Conservation (phyloP, 1,140 invertebrate genomes). For the Diabrotica undecimpunctata region DNA sequence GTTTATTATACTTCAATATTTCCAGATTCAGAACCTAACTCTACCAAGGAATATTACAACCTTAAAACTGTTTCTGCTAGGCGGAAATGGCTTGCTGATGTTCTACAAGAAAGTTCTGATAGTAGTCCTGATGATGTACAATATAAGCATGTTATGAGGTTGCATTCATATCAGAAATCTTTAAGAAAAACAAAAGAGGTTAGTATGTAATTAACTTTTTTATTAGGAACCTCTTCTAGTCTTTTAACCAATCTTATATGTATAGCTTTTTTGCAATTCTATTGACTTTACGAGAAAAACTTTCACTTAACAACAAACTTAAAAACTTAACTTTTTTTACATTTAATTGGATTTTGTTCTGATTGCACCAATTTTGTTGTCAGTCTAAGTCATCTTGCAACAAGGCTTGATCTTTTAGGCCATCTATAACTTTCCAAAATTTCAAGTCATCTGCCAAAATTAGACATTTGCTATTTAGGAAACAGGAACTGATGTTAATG, state of each 20-base stretch:
- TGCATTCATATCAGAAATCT: conserved; percentile 36
- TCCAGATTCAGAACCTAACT: conserved; percentile 33
- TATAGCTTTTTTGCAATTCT: conserved; percentile 3
- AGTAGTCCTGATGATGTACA: conserved; percentile 29
- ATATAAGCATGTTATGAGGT: conserved; percentile 32
- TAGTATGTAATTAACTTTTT: background rate
- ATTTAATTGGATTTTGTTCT: too few species aligned
- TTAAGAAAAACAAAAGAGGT: conserved; percentile 34
- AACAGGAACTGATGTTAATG: too few species aligned
- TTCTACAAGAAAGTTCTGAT: conserved; percentile 41
- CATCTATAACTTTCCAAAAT: too few species aligned
- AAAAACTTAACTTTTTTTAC: too few species aligned
- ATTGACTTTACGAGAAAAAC: background rate
- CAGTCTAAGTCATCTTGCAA: too few species aligned
- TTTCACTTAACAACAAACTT: too few species aligned
- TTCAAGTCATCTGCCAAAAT: too few species aligned
- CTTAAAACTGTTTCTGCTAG: conserved; percentile 32
- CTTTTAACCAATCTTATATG: conserved; percentile 27
- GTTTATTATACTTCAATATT: conserved; percentile 9
- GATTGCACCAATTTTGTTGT: too few species aligned
- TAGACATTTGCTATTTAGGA: too few species aligned
- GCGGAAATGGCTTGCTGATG: conserved; percentile 41
- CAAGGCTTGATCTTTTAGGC: too few species aligned
- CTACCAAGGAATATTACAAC: conserved; percentile 38
- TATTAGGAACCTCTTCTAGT: too few species aligned